Evolutionary conservation across 2,888 invertebrate species (phyloP).

Genomic region (Torymus tubicola): DNA sequence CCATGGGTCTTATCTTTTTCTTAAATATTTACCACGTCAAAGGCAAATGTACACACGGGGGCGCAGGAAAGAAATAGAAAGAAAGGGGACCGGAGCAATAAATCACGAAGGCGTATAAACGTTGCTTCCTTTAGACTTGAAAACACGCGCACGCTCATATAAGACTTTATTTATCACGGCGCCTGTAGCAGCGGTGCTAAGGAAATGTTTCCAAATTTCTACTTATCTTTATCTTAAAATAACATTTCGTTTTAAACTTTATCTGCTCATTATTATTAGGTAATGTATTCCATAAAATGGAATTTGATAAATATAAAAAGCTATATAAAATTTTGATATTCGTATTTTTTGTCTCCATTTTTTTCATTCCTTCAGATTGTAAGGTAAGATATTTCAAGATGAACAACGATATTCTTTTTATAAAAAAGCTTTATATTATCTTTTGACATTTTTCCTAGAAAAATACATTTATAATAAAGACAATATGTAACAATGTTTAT

Average conservation of each 20-base stretch:
- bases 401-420: no score
- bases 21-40: conserved; percentile 36
- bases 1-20: conserved; percentile 36
- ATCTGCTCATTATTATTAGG: not conserved
- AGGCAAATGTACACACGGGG: not conserved
- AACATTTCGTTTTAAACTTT: not conserved
- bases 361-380: no score
- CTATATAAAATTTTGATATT: no score
- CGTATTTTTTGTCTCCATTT: no score
- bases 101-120: conserved; percentile 47
- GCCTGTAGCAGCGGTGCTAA: conserved; percentile 12
- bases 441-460: no score
- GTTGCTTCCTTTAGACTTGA: not conserved
- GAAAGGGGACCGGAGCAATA: conserved; percentile 40
- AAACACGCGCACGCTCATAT: not conserved
- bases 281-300: no score
- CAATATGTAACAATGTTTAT: no score
- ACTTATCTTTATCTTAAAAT: conserved; percentile 19
- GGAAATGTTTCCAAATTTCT: conserved; percentile 48
- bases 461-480: no score
- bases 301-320: no score
- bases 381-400: no score
- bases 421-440: no score
- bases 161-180: conserved; percentile 45
- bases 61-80: conserved; percentile 8